These are phyloP conservation scores for Tuberolachnus salignus DNA, from an alignment of 2,888 invertebrate genomes.

Conservation along the genomic window DNA sequence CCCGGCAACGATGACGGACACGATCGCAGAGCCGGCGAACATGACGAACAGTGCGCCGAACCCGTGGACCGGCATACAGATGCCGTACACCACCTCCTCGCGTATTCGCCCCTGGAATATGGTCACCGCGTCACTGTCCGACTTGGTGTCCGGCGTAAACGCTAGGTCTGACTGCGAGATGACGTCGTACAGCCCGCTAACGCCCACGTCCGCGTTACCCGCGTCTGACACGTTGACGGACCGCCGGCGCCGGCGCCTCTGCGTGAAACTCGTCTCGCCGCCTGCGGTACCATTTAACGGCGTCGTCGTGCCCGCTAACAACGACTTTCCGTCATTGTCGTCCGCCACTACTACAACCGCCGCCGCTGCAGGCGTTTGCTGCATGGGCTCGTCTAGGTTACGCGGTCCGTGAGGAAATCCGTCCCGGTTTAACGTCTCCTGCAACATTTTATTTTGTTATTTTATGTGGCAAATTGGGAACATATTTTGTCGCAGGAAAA, in stretches of 20 bases:
- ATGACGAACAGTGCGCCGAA: constrained; percentile 88
- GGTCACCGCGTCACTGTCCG: constrained; percentile 74
- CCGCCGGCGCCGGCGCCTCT: constrained; percentile 67
- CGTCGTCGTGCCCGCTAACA: not conserved
- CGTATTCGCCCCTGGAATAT: constrained; percentile 86
- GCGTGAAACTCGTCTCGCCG: constrained; percentile 61
- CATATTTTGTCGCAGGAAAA: no score
- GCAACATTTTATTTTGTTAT: not conserved
- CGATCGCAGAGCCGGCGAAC: constrained; percentile 84
- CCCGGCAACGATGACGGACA: constrained; percentile 85
- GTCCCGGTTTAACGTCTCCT: constrained; percentile 62
- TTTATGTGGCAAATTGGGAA: no score
- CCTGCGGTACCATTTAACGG: not conserved
- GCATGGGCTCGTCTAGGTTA: constrained; percentile 62
- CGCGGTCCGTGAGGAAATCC: constrained; percentile 81
- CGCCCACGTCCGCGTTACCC: constrained; percentile 85
- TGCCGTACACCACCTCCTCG: constrained; percentile 87
- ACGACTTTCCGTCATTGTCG: constrained; percentile 67
- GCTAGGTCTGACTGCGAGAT: constrained; percentile 90
- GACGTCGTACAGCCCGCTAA: constrained; percentile 87
- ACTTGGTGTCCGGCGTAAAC: constrained; percentile 81
- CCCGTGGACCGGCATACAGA: constrained; percentile 87
- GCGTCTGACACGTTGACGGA: constrained; percentile 73
- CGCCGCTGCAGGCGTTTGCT: not conserved
- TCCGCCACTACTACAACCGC: constrained; percentile 61